Evolutionary conservation across 2,113 vertebrate genomes (phyloP).

Genomic region (Elanus axillaris): DNA sequence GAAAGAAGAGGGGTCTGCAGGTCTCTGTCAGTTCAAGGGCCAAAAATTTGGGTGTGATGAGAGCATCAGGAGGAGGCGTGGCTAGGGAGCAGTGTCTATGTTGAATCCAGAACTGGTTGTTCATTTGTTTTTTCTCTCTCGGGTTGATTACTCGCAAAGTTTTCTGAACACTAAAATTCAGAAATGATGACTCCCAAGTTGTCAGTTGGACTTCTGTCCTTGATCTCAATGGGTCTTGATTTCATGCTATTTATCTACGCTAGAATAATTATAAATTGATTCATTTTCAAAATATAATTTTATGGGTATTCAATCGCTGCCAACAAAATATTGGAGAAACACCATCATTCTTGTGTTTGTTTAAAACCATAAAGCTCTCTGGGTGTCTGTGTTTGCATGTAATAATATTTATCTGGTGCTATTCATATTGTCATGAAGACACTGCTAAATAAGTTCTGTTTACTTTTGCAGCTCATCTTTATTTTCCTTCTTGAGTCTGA

Average conservation of each 20-base stretch:
- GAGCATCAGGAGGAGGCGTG: background rate
- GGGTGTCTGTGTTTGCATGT: background rate
- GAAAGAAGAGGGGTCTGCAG: background rate
- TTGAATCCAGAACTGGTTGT: background rate
- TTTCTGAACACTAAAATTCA: background rate
- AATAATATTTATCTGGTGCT: background rate
- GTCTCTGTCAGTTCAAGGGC: background rate
- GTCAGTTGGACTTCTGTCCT: background rate
- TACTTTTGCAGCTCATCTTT: background rate
- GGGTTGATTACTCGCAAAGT: background rate
- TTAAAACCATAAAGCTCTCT: background rate
- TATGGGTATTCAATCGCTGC: background rate
- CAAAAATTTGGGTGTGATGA: background rate
- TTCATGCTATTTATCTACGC: background rate
- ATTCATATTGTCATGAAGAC: background rate
- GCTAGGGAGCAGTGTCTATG: background rate
- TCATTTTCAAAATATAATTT: background rate
- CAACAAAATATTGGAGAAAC: background rate
- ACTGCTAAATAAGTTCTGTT: background rate
- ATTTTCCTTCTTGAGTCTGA: background rate
- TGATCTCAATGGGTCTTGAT: constrained; percentile 17
- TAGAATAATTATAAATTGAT: background rate
- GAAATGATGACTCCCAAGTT: background rate
- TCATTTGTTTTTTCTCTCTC: background rate
- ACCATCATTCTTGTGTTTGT: background rate